Base-by-base conservation (phyloP, 2,888 invertebrate genomes). In the Fragum fragum region DNA sequence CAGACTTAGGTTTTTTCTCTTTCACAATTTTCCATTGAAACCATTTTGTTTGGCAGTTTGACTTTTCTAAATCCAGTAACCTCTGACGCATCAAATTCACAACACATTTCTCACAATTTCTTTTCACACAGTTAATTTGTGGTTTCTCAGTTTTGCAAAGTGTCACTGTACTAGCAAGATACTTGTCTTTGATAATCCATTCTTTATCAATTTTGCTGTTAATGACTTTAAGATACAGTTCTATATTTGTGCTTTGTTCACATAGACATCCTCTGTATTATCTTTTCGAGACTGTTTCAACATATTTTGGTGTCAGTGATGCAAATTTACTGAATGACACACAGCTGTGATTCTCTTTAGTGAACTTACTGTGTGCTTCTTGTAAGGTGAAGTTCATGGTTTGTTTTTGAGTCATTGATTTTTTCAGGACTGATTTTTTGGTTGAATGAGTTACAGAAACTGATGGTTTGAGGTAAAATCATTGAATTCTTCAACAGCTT, bases 171-270 rank as follows among this genome's bases (percentile, higher is more conserved):
- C 36, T 76, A 28, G 61, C 57, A 21, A 59, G 39, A 57, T 71
- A 76, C 39, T 70, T 76, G 61, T 71, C 52, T 61, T 70, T 76
- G 42, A 76, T 70, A 36, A 29, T 32, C 1, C 9, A 21, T 29
- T 39, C 26, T 21, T 36, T 6, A 18, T 28, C 18, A n/a, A 76
- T 23, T n/a, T 42, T 23, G 1, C 26, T 28, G 29, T 70, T 76
- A n/a, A 71, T 18, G 29, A 23, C 42, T 71, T 76, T 59, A 16
- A 76, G 32, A 9, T 70, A 57, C n/a, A 71, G 57, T 53, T 77
- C 72, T 23, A 72, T 26, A 55, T 77, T 77, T 21, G 72, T 63
- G 53, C 77, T 72, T 36, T 53, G n/a, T 71, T 77, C 77, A 66
- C 77, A 72, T 2, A 77, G 36, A 47, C 72, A 77, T 14, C 77